These are phyloP conservation scores for Magallana nippona DNA, from an alignment of 2,888 invertebrate genomes.

Conservation along the genomic window DNA sequence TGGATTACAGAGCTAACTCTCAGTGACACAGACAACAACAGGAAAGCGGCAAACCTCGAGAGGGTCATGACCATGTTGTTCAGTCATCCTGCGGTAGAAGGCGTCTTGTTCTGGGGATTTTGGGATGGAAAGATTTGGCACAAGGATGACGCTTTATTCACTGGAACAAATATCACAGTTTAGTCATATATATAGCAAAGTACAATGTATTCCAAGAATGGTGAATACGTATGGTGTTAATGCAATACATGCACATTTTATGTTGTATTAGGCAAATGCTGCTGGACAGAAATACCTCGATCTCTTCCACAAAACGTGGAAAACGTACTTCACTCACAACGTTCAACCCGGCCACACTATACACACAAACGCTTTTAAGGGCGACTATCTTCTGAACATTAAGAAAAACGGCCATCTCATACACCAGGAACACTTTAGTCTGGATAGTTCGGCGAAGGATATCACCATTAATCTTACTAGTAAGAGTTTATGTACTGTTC, in stretches of 20 bases:
- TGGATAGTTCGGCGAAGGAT: conserved; percentile 7
- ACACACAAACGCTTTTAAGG: conserved; percentile 20
- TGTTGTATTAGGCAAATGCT: conserved; percentile 36
- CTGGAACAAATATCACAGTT: conserved; percentile 52
- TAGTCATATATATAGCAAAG: background rate
- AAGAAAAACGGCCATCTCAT: conserved; percentile 25
- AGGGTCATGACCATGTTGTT: conserved; percentile 41
- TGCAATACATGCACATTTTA: too few species aligned
- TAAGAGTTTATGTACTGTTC: background rate
- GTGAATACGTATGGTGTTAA: too few species aligned
- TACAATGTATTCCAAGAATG: too few species aligned
- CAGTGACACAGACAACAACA: conserved; percentile 44
- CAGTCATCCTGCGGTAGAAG: conserved; percentile 43
- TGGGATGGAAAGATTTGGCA: conserved; percentile 42
- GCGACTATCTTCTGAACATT: conserved; percentile 35
- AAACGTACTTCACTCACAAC: conserved; percentile 16
- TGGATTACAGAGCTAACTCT: conserved; percentile 66
- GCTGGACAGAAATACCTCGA: conserved; percentile 39
- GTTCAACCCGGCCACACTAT: background rate
- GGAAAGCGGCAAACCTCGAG: conserved; percentile 49
- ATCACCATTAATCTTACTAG: conserved; percentile 8
- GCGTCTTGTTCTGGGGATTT: conserved; percentile 50
- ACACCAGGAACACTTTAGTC: conserved; percentile 16
- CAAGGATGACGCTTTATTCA: conserved; percentile 48
- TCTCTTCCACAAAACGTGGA: conserved; percentile 35